Evolutionary conservation across 2,888 invertebrate genomes (phyloP), one percentile per base, ranked within the genome.

Genomic region (Cenopis cana): DNA sequence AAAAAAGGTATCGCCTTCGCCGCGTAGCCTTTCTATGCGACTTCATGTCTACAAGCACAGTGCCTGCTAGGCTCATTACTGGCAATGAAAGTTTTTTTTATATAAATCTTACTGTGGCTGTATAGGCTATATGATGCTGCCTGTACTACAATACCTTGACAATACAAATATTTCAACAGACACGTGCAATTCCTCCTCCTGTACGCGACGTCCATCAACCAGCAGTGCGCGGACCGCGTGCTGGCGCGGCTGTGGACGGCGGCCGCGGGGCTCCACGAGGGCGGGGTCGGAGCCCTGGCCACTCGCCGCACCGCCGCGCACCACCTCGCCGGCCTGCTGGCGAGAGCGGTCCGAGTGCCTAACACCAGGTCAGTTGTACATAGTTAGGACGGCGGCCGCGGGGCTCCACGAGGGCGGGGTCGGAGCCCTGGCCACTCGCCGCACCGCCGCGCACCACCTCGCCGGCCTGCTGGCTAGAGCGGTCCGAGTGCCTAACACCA

Each of bases 101-200:
- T n/a, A n/a, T n/a, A n/a, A n/a, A n/a, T n/a, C n/a, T n/a, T n/a
- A n/a, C n/a, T n/a, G n/a, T n/a, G n/a, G n/a, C n/a, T n/a, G n/a
- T n/a, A n/a, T n/a, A n/a, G n/a, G n/a, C n/a, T n/a, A n/a, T n/a
- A n/a, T n/a, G n/a, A n/a, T n/a, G n/a, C n/a, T n/a, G n/a, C n/a
- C n/a, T n/a, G n/a, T n/a, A n/a, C n/a, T n/a, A n/a, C n/a, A n/a
- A n/a, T n/a, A n/a, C n/a, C n/a, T n/a, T n/a, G n/a, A n/a, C n/a
- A n/a, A n/a, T n/a, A n/a, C n/a, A n/a, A n/a, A n/a, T 38, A 14
- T 46, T 1, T 41, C 85, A 84, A 10, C 89, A 94, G 94, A 77
- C 90, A 89, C 75, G 89, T 91, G 65, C 94, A 91, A 79, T 94
- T 90, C 82, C 87, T 93, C 12, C 80, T 94, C 77, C 81, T 94